phyloP scores from a whole-genome alignment of 2,113 vertebrate species.

The Dendropsophus ebraccatus region DNA sequence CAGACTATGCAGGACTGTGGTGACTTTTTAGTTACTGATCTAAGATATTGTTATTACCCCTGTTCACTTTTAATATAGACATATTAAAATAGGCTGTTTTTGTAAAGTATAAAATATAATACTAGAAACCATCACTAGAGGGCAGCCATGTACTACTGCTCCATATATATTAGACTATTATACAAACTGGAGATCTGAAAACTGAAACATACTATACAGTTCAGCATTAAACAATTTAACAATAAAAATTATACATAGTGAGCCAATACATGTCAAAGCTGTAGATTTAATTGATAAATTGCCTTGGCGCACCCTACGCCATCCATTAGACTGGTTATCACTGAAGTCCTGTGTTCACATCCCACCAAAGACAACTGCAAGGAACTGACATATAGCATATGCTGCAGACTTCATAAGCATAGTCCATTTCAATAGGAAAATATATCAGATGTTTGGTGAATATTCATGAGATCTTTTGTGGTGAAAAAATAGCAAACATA shows the following conservation, averaged over 20 bases:
- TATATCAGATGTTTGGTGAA: not conserved
- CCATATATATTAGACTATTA: not conserved
- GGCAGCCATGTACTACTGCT: not conserved
- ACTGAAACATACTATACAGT: not conserved
- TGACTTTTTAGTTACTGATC: not conserved
- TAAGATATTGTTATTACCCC: not conserved
- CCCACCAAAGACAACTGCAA: no score
- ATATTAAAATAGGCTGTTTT: not conserved
- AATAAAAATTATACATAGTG: not conserved
- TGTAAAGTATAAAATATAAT: not conserved
- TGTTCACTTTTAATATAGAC: not conserved
- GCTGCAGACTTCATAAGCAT: not conserved
- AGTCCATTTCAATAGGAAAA: not conserved
- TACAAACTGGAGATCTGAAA: not conserved
- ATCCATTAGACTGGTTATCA: not conserved
- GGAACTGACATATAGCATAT: not conserved
- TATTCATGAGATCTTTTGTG: not conserved
- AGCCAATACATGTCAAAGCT: not conserved
- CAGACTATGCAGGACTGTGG: not conserved
- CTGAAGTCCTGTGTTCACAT: no score
- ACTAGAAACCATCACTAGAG: conserved; percentile 18
- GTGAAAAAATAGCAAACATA: not conserved
- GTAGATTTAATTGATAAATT: not conserved
- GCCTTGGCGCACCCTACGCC: not conserved
- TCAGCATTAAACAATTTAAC: not conserved